A percentile compares a stretch with the other conserved stretches of the same genome.
Evolutionary conservation across 2,113 vertebrate genomes (phyloP).

Genomic region (Lamprotornis superbus): DNA sequence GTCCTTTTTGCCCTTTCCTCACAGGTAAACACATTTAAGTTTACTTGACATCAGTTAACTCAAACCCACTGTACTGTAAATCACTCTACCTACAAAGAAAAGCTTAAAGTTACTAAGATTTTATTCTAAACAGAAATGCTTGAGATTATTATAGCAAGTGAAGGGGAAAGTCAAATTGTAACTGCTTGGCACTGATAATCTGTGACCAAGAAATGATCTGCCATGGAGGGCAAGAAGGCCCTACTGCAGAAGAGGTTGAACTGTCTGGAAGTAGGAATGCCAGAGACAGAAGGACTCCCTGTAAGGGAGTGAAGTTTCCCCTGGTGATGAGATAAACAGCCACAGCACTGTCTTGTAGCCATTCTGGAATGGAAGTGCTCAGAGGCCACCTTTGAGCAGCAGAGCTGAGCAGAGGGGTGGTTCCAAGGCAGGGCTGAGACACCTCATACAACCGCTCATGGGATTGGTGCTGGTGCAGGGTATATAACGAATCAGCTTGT

Average conservation of each 20-base stretch:
- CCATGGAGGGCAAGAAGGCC: not conserved
- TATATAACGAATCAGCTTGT: not conserved
- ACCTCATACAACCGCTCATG: not conserved
- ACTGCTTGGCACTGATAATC: not conserved
- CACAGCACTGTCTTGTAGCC: not conserved
- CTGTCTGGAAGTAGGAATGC: not conserved
- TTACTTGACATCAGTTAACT: not conserved
- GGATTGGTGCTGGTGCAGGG: not conserved
- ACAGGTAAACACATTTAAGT: not conserved
- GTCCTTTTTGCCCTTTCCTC: not conserved
- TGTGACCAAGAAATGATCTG: not conserved
- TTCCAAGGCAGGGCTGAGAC: not conserved
- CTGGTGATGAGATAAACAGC: not conserved
- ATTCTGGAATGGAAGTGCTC: not conserved
- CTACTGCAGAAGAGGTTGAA: not conserved
- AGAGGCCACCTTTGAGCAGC: not conserved
- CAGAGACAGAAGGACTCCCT: not conserved
- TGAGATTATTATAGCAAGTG: not conserved
- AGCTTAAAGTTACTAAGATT: not conserved
- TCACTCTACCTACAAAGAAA: not conserved
- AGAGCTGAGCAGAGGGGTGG: not conserved
- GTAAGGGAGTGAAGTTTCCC: not conserved
- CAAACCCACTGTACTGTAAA: not conserved
- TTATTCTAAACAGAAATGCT: not conserved
- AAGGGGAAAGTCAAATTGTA: not conserved